Evolutionary conservation across 2,797 vertebrate genomes (phyloP).

Genomic region (Poliocrania exsul): DNA sequence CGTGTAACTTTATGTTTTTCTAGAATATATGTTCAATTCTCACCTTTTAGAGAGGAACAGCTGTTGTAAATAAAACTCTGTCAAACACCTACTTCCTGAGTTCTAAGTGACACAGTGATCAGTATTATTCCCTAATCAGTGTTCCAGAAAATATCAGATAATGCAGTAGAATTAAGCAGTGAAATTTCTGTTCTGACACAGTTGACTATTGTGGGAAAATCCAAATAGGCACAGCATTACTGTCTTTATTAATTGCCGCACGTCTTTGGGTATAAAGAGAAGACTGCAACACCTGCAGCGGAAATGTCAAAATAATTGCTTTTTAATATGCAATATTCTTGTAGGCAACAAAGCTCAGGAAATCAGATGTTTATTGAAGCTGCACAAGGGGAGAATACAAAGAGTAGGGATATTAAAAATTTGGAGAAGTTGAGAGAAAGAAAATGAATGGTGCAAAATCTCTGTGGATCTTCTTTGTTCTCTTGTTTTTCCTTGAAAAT

Average conservation of each 20-base stretch:
- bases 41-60: neutral
- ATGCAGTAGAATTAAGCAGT: neutral
- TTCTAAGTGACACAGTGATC: neutral
- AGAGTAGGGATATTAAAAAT: neutral
- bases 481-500: neutral
- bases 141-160: neutral
- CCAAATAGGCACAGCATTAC: neutral
- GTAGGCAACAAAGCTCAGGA: neutral
- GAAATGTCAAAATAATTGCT: neutral
- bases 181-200: neutral
- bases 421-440: neutral
- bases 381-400: neutral
- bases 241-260: neutral
- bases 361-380: neutral
- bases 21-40: neutral
- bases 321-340: neutral
- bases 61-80: neutral
- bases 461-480: neutral
- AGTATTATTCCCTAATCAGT: neutral
- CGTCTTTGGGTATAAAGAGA: neutral
- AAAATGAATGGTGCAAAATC: neutral
- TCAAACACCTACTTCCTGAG: neutral
- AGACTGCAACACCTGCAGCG: neutral
- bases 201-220: neutral
- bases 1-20: neutral